phyloP scores from a whole-genome alignment of 2,113 vertebrate species.

The Proterorhinus semilunaris region DNA sequence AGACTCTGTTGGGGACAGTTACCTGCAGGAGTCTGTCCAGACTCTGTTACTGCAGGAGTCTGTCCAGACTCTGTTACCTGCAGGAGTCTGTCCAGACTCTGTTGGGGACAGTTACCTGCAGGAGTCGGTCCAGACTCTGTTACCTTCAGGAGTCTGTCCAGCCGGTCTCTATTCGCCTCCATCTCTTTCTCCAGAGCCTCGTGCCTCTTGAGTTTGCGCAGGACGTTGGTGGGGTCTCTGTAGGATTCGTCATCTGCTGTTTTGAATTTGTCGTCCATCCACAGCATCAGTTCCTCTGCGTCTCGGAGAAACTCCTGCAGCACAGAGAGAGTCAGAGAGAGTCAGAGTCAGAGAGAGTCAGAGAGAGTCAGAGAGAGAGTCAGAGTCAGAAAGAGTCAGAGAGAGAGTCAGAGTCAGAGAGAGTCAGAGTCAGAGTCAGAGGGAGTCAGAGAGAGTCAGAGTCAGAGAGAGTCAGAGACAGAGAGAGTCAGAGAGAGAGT shows the following conservation, averaged over 20 bases:
- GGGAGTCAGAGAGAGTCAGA: too few species aligned
- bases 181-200: constrained; percentile 82
- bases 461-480: too few species aligned
- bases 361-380: too few species aligned
- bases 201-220: constrained; percentile 82
- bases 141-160: constrained; percentile 80
- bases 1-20: too few species aligned
- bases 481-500: too few species aligned
- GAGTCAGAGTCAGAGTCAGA: too few species aligned
- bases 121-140: not conserved
- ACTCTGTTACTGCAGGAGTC: too few species aligned
- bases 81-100: not conserved
- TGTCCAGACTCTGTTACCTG: too few species aligned
- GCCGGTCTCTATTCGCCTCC: constrained; percentile 76
- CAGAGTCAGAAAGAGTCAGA: too few species aligned
- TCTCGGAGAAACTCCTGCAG: constrained; percentile 84
- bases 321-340: not conserved
- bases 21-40: too few species aligned
- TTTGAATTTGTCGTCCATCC: constrained; percentile 88
- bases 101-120: not conserved
- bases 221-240: constrained; percentile 77
- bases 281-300: constrained; percentile 80
- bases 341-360: too few species aligned
- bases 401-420: too few species aligned
- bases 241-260: constrained; percentile 81